phyloP scores from a whole-genome alignment of 2,797 vertebrate species.

The Tarsius wallacei region DNA sequence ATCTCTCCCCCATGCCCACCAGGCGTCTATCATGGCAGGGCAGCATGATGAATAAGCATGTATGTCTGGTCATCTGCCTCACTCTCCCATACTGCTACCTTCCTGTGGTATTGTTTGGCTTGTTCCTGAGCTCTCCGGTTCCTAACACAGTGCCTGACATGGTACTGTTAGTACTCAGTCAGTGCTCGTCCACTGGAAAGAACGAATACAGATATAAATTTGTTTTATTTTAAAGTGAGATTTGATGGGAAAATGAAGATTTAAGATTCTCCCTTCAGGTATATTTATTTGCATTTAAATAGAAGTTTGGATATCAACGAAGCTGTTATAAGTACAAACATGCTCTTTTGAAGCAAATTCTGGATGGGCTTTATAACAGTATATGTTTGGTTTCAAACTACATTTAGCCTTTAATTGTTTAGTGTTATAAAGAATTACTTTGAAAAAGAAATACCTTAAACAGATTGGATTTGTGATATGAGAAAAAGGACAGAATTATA shows the following conservation, averaged over 20 bases:
- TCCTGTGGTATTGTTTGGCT: neutral
- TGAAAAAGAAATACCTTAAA: neutral
- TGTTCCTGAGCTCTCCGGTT: neutral
- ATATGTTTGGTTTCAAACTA: conserved; percentile 16
- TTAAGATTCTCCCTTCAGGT: neutral
- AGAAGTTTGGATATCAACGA: neutral
- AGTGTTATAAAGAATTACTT: conserved; percentile 16
- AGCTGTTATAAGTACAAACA: conserved; percentile 10
- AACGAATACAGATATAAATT: neutral
- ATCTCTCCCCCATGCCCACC: neutral
- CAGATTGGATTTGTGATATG: neutral
- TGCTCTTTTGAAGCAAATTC: conserved; percentile 37
- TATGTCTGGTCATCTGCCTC: neutral
- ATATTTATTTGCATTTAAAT: conserved; percentile 39
- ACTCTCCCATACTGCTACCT: neutral
- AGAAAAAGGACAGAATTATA: neutral
- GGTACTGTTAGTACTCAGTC: neutral
- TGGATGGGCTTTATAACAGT: neutral
- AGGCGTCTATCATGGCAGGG: neutral
- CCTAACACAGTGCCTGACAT: neutral
- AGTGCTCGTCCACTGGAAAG: neutral
- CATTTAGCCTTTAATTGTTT: conserved; percentile 41
- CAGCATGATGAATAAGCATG: neutral
- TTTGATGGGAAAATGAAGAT: neutral
- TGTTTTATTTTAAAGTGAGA: conserved; percentile 35